Base-by-base conservation (phyloP, 2,113 vertebrate genomes). In the Aphelocoma coerulescens region DNA sequence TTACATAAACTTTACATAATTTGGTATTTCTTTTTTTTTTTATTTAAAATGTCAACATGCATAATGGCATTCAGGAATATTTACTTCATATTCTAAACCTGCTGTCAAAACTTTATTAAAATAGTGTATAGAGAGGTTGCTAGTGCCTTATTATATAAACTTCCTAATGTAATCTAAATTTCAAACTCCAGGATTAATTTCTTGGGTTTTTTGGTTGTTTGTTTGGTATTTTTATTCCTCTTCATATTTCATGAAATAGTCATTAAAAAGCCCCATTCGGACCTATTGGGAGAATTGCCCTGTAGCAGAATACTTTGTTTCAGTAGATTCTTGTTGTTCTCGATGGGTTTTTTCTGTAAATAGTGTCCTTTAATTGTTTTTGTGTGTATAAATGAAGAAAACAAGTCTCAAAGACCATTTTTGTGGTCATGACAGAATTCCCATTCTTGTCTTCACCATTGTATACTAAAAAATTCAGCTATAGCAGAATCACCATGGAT, bases 41-140 rank as follows among this genome's bases (percentile, higher is more conserved):
- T 95, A 96, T 97, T 96, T 97, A 96, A 95, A 96, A 96, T 85
- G 73, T 95, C 88, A 94, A 71, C 33, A 93, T 33, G 27, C 46
- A 52, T 86, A 72, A 88, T 61, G 46, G 62, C 95, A 97, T 91
- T 96, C 39, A 82, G n/a, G 86, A 96, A 55, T 97, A 92, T 96
- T 97, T 97, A 96, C 92, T 95, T 94, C 89, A 85, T 95, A 68
- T 49, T 57, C 16, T 82, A 87, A 82, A 66, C 27, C 49, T 41
- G 37, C n/a, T 76, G 24, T 87, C 49, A 94, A 87, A 82, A 68
- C 41, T 68, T 94, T 68, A 94, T 95, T 92, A 89, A 87, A 95
- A 89, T 72, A 95, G 4, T 65, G 30, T 75, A 95, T 73, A 73
- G 41, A 94, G 55, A 82, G 13, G 39, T 72, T 82, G 21, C 12